Evolutionary conservation across 2,888 invertebrate species (phyloP).

Genomic region (Icerya purchasi): DNA sequence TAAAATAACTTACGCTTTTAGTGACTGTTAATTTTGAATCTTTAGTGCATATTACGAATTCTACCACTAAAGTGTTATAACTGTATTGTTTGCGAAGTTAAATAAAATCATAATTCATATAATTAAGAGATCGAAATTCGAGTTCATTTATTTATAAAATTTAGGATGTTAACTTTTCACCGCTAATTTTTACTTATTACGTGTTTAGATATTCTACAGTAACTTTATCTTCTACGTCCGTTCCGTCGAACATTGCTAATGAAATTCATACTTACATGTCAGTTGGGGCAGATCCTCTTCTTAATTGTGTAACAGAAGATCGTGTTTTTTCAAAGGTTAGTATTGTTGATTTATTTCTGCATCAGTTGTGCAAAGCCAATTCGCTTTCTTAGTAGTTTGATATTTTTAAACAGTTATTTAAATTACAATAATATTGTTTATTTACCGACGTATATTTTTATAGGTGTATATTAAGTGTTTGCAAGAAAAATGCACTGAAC

Average conservation of each 20-base stretch:
- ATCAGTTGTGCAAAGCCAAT: neutral
- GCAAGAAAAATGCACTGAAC: neutral
- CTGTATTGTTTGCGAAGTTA: no score
- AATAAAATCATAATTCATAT: no score
- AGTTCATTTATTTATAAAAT: neutral
- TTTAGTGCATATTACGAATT: no score
- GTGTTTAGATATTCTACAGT: neutral
- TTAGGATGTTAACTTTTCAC: neutral
- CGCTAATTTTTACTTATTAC: neutral
- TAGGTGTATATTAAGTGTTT: neutral
- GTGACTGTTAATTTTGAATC: no score
- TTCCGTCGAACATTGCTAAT: neutral
- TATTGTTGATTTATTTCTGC: neutral
- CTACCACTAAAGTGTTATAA: no score
- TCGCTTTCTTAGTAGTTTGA: neutral
- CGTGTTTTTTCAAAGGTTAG: neutral
- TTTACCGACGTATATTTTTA: neutral
- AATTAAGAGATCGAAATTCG: no score
- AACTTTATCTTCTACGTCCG: neutral
- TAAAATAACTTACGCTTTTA: no score
- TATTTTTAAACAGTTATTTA: neutral
- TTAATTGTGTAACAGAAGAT: neutral
- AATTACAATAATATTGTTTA: no score
- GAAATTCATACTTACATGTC: neutral
- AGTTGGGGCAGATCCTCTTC: neutral